Base-by-base conservation (phyloP, 2,888 invertebrate species). In the Apomyelois bistriatella region DNA sequence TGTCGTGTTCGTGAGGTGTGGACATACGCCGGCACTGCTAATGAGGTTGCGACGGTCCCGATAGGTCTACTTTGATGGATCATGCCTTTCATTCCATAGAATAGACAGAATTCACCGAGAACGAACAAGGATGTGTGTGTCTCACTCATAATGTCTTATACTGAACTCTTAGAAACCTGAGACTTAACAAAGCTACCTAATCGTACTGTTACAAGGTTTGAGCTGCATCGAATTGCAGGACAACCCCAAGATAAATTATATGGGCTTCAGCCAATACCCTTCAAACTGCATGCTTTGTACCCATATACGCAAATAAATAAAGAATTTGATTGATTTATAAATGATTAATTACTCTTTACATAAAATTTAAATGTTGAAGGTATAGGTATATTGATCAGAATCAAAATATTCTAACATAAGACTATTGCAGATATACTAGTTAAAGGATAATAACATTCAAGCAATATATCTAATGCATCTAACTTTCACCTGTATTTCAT, bases 31-130 rank as follows among this genome's bases (percentile, higher is more conserved):
- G 55, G 63, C 61, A 69, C 70, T 60, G 70, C 69, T 74, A 76
- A 77, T 76, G 69, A 74, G 65, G 57, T 62, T 59, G 64, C 70
- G 71, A 70, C 62, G 62, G 68, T 68, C 64, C 60, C 57, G 57
- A 56, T 53, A 55, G 48, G 50, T 56, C 53, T 41, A 41, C 42
- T 41, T 42, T 42, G 42, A 51, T 42, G n/a, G 17, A 42, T 35
- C 16, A 16, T 16, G 46, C 32, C 32, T 46, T 46, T 46, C 32
- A 13, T 7, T 40, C 9, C 10, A 8, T 40, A 3, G 16, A 40
- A 40, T 10, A n/a, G n/a, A n/a, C n/a, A n/a, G 4, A 1, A 12
- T 9, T 1, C 3, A 30, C 30, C 15, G 16, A 32, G 32, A 46
- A 13, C 16, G 15, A 16, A 16, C 40, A 8, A 40, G 16, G 40